These are phyloP conservation scores for Cnemophilus loriae DNA, from an alignment of 2,113 vertebrate species.

Conservation along the genomic window DNA sequence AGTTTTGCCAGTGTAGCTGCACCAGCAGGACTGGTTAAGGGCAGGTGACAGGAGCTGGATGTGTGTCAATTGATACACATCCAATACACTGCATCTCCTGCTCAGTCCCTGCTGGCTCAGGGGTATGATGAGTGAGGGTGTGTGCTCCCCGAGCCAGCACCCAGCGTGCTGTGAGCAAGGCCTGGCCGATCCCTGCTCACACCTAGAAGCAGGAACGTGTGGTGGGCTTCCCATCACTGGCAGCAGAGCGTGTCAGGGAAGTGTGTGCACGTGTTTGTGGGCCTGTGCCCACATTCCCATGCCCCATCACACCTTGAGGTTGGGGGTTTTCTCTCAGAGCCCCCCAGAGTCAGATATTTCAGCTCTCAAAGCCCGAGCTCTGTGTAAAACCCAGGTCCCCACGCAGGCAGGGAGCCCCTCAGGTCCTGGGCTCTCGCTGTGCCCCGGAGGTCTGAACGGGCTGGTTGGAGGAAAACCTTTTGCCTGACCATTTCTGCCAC, in stretches of 20 bases:
- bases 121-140: too few relatives aligned
- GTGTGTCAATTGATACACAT: neutral
- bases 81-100: neutral
- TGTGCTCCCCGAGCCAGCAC: neutral
- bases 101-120: neutral
- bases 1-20: neutral
- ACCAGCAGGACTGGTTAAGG: neutral
- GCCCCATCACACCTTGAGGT: rapidly evolving
- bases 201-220: neutral
- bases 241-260: neutral
- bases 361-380: neutral
- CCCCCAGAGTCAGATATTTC: neutral
- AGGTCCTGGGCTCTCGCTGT: rapidly evolving
- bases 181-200: neutral
- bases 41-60: neutral
- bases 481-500: neutral
- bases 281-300: neutral
- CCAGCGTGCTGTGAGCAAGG: neutral
- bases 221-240: neutral
- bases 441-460: rapidly evolving
- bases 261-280: rapidly evolving
- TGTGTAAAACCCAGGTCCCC: neutral
- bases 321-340: neutral
- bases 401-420: neutral
- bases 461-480: neutral